Base-by-base conservation (phyloP, 2,797 vertebrate species). In the Sebastes steindachneri region DNA sequence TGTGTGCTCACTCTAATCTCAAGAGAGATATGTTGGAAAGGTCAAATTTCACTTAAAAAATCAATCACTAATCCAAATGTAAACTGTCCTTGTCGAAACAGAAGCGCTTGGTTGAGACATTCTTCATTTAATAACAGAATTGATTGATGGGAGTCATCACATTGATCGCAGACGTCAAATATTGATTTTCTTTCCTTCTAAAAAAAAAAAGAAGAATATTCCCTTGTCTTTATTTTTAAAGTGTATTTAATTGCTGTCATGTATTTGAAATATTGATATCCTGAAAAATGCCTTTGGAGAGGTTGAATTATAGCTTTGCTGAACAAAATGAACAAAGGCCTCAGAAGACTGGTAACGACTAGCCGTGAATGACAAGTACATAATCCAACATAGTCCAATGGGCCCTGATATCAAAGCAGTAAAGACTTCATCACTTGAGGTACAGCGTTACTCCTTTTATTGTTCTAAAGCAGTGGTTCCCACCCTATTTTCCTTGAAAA, bases 1-100 rank as follows among this genome's bases (percentile, higher is more conserved):
- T 70, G 53, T 62, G 31, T 74, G 25, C 53, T 68, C 23, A 4
- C 31, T 68, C 15, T 68, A 72, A 84, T 88, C 81, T 68, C 45
- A 14, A 6, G 11, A 51, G 66, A 12, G 19, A 62, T 41, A 51
- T 2, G 28, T 51, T 26, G 25, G 41, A 73, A 85, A 83, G 65
- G 80, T 87, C 79, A 86, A 85, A 80, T 62, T 31, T 69, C 33
- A 69, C 71, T 77, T 78, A 55, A 73, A 73, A 19, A 21, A 71
- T 77, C 29, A 59, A 35, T 11, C 9, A 69, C 11, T 84, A 68
- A 86, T 82, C 77, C 60, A 59, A 85, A 54, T 71, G 51, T 76
- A 78, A 82, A 77, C 60, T n/a, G 37, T 10, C 1, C 29, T 3
- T 45, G 41, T 10, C 2, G 28, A 62, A 62, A 55, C 73, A 62